Evolutionary conservation across 2,888 invertebrate genomes (phyloP).

Genomic region (Pherbina coryleti): DNA sequence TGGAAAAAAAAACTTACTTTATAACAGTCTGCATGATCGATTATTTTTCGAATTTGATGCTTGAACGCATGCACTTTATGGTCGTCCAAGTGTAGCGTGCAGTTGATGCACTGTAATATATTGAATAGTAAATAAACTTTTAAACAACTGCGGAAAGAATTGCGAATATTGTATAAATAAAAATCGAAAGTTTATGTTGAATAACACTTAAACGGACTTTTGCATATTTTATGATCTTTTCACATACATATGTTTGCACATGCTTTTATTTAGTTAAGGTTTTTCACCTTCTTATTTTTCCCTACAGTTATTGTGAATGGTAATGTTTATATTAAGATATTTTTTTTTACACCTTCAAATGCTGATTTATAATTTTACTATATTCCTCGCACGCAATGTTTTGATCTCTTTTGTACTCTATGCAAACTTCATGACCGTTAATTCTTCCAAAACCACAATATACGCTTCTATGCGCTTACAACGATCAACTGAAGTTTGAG

Average conservation of each 20-base stretch:
- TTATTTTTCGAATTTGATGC: conserved; percentile 17
- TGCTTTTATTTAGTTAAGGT: neutral
- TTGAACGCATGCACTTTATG: neutral
- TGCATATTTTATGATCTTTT: too few relatives aligned
- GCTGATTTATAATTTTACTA: conserved; percentile 35
- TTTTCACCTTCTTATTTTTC: neutral
- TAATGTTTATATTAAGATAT: conserved; percentile 11
- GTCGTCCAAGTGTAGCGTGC: neutral
- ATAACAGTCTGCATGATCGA: conserved; percentile 66
- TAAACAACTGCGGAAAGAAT: neutral
- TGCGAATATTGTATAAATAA: neutral
- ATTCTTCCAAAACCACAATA: conserved; percentile 29
- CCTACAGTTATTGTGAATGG: neutral
- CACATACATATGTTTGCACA: neutral
- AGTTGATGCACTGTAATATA: neutral
- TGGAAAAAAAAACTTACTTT: conserved; percentile 60
- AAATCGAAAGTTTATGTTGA: neutral
- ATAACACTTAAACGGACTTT: conserved; percentile 39
- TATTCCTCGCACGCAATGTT: conserved; percentile 37
- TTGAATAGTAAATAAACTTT: too few relatives aligned
- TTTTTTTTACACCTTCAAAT: conserved; percentile 18
- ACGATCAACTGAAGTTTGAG: conserved; percentile 59
- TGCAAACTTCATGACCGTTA: conserved; percentile 42
- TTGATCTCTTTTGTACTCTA: conserved; percentile 36
- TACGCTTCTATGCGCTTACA: conserved; percentile 54